These are phyloP conservation scores for Dasypus novemcinctus DNA, from an alignment of 2,113 vertebrate genomes.

Conservation along the genomic window DNA sequence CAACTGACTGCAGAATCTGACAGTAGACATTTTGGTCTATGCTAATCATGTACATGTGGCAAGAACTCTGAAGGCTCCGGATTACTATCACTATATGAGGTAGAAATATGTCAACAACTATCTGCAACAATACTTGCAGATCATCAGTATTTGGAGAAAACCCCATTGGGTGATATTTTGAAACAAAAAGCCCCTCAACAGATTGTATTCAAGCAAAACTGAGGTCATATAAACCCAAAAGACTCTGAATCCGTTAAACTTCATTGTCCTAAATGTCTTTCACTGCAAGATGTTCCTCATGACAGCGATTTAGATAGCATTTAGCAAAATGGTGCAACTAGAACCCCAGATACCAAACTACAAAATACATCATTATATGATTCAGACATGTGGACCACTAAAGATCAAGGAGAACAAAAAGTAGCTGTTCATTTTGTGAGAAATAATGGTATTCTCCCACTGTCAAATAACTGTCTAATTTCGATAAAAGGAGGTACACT, in stretches of 20 bases:
- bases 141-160: conserved; percentile 82
- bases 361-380: conserved; percentile 82
- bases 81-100: no score
- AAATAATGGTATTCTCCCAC: conserved; percentile 80
- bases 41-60: conserved; percentile 92
- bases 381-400: conserved; percentile 78
- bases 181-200: conserved; percentile 79
- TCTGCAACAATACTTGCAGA: conserved; percentile 90
- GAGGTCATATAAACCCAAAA: conserved; percentile 87
- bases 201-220: conserved; percentile 89
- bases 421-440: conserved; percentile 87
- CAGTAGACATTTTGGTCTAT: conserved; percentile 88
- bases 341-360: conserved; percentile 67
- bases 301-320: conserved; percentile 79
- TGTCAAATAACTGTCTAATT: conserved; percentile 79
- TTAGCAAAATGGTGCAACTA: conserved; percentile 79
- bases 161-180: conserved; percentile 85
- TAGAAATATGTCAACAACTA: no score
- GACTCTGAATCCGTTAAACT: conserved; percentile 92
- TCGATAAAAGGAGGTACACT: conserved; percentile 88
- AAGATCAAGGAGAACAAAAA: conserved; percentile 67
- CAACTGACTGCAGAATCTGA: conserved; percentile 80
- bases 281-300: conserved; percentile 89
- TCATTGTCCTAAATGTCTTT: conserved; percentile 90
- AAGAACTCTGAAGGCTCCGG: conserved; percentile 90